Evolutionary conservation across 92 coral and sea anemone species (phyloP), one percentile per base, ranked within the genome.

Genomic region (Porites lobata): DNA sequence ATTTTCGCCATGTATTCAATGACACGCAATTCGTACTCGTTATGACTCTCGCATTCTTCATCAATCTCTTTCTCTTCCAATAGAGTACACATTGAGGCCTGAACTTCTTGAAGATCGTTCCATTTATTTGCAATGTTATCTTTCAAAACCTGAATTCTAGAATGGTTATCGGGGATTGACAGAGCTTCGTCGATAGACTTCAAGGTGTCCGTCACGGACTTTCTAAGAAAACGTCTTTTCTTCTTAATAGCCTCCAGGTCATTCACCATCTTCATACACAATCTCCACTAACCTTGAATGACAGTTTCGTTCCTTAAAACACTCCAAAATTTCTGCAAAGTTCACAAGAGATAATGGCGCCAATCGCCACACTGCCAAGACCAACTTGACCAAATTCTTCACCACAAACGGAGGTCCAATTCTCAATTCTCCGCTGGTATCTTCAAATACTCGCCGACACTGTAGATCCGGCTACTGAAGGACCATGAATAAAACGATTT

Each of bases 71-170:
- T 54, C 74, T 56, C 76, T 18, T 77, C 81, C 8, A 63, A 63
- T 3, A 26, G 15, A 8, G 84, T 77, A 38, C 84, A 75, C 58
- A 82, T 1, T n/a, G 75, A 50, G 15, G 54, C 65, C 61, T 82
- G 81, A 4, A 82, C 87, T 14, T 70, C 77, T 69, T 82, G 77
- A 50, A 85, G 62, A 47, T 85, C 84, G 47, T 47, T 69, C 84
- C 84, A 85, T 32, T 76, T 76, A n/a, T 58, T 76, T n/a, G 43
- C 61, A 17, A 52, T 22, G 17, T 12, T 70, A 69, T 68, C 80
- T 57, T 71, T 82, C 51, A 72, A 77, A n/a, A 73, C 72, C 22
- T 22, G 80, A 29, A 85, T 56, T 38, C 50, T 74, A 5, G 62
- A 75, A 62, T 54, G 70, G 9, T 75, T 64, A 10, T 51, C 63